Conservation (phyloP, 1,140 invertebrate species). For the Zaprionus davidi region DNA sequence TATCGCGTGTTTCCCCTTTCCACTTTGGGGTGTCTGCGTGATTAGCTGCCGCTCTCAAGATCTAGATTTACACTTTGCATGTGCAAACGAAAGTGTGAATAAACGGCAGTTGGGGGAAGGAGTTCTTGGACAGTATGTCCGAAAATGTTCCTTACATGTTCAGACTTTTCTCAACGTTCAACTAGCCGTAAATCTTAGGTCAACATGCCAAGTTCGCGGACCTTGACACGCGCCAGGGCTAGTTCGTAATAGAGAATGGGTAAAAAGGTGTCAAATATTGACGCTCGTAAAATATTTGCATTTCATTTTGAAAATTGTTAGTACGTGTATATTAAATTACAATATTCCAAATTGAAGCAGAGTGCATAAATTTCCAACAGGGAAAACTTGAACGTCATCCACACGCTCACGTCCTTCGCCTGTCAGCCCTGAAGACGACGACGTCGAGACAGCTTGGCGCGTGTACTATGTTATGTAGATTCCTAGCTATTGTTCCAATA, state of each 20-base stretch:
- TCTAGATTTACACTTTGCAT: conserved; percentile 34
- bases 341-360: conserved; percentile 27
- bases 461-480: conserved; percentile 4
- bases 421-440: conserved; percentile 40
- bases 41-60: conserved; percentile 26
- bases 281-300: conserved; percentile 42
- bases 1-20: conserved; percentile 47
- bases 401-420: conserved; percentile 53
- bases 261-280: conserved; percentile 40
- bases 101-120: neutral
- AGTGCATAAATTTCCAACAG: conserved; percentile 10
- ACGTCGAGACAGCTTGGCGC: neutral
- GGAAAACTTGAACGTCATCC: conserved; percentile 6
- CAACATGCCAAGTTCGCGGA: conserved; percentile 33
- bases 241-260: neutral
- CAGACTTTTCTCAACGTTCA: conserved; percentile 6
- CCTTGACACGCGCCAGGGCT: conserved; percentile 33
- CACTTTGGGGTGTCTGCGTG: conserved; percentile 24
- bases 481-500: conserved; percentile 5
- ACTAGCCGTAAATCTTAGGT: conserved; percentile 37
- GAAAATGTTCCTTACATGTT: conserved; percentile 19
- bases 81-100: neutral
- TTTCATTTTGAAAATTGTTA: conserved; percentile 36
- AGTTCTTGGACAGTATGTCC: neutral
- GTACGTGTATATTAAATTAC: conserved; percentile 40